phyloP scores from a whole-genome alignment of 2,888 invertebrate species.

The Brenthis hecate region DNA sequence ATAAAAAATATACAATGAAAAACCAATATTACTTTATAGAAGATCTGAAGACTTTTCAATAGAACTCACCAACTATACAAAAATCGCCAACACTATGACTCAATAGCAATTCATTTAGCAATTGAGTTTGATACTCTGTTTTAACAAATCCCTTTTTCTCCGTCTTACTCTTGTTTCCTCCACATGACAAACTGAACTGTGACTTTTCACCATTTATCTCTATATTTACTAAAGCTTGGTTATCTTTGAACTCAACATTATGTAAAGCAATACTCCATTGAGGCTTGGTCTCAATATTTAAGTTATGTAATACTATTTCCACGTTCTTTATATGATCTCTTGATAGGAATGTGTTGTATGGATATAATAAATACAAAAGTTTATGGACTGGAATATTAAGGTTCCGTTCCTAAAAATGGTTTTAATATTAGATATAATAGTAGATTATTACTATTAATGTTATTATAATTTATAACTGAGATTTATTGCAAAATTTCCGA shows the following conservation, averaged over 20 bases:
- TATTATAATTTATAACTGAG: too few relatives aligned
- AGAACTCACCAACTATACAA: slow-evolving; percentile 87
- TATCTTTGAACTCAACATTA: slow-evolving; percentile 56
- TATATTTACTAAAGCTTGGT: slow-evolving; percentile 67
- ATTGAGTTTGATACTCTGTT: slow-evolving; percentile 89
- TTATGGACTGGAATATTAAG: slow-evolving; percentile 86
- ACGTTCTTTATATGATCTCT: slow-evolving; percentile 89
- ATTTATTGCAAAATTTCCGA: too few relatives aligned
- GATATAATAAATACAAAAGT: slow-evolving; percentile 90
- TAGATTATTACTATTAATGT: too few relatives aligned
- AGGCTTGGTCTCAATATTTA: slow-evolving; percentile 72
- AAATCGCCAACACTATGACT: slow-evolving; percentile 92
- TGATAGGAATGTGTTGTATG: slow-evolving; percentile 90
- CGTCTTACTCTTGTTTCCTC: slow-evolving; percentile 51
- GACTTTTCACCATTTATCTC: slow-evolving; percentile 66
- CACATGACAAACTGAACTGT: slow-evolving; percentile 68
- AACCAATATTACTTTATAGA: too few relatives aligned
- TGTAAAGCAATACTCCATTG: slow-evolving; percentile 53
- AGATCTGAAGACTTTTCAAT: background rate
- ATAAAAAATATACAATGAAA: too few relatives aligned
- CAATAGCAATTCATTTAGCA: slow-evolving; percentile 89
- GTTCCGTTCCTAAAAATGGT: slow-evolving; percentile 85
- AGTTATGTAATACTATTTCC: slow-evolving; percentile 85
- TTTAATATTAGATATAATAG: background rate
- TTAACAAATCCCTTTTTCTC: slow-evolving; percentile 77